phyloP scores from a whole-genome alignment of 2,888 invertebrate species.

The Caenorhabditis doughertyi region DNA sequence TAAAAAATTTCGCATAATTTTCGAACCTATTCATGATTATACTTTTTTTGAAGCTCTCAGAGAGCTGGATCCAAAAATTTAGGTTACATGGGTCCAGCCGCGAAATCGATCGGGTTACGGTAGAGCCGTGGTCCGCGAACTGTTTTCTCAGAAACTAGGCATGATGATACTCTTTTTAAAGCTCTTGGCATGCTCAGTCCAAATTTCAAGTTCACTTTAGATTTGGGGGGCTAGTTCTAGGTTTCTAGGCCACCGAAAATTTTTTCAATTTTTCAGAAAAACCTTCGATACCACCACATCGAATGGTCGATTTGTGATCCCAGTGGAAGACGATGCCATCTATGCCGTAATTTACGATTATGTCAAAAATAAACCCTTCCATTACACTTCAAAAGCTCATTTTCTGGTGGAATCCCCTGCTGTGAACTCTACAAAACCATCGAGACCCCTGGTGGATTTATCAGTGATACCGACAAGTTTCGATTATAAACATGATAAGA shows the following conservation, averaged over 20 bases:
- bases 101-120: too few relatives aligned
- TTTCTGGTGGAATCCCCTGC: constrained; percentile 70
- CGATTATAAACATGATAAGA: constrained; percentile 53
- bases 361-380: constrained; percentile 74
- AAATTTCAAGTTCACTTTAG: background rate
- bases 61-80: background rate
- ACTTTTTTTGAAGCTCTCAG: background rate
- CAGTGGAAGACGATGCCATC: constrained; percentile 74
- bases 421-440: constrained; percentile 59
- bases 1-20: too few relatives aligned
- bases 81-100: too few relatives aligned
- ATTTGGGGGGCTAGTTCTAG: background rate
- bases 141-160: background rate
- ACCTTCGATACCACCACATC: constrained; percentile 73
- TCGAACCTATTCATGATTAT: too few relatives aligned
- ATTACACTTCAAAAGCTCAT: constrained; percentile 71
- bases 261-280: constrained; percentile 30
- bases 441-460: constrained; percentile 59
- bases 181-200: background rate
- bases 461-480: constrained; percentile 59
- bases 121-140: too few relatives aligned
- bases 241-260: constrained; percentile 6
- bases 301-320: constrained; percentile 73
- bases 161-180: background rate
- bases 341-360: constrained; percentile 81